Percentiles rank a stretch among this genome's conserved stretches.
Conservation (phyloP, 2,888 invertebrate genomes). For the Biston betularia region DNA sequence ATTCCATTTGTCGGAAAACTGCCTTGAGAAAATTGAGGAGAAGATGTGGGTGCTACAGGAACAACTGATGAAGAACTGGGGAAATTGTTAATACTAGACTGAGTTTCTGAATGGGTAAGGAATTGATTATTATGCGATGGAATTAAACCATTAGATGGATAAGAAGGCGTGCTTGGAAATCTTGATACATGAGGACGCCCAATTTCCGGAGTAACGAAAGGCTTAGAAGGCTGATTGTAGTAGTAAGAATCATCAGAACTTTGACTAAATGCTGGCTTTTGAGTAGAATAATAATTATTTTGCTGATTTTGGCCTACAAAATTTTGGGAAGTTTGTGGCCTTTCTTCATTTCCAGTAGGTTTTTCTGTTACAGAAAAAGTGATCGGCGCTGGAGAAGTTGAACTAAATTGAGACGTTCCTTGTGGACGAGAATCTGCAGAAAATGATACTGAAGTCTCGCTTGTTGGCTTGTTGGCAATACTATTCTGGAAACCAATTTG, state of each 20-base stretch:
- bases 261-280: slow-evolving; percentile 52
- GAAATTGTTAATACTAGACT: slow-evolving; percentile 41
- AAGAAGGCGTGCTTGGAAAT: slow-evolving; percentile 54
- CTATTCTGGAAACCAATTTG: slow-evolving; percentile 30
- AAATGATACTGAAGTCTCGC: slow-evolving; percentile 24
- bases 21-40: slow-evolving; percentile 38
- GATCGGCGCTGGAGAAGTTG: slow-evolving; percentile 12
- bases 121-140: slow-evolving; percentile 32
- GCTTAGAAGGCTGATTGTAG: slow-evolving; percentile 66
- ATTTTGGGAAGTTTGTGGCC: slow-evolving; percentile 27
- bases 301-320: slow-evolving; percentile 26
- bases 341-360: slow-evolving; percentile 4
- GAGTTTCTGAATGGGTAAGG: slow-evolving; percentile 35
- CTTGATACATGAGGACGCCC: slow-evolving; percentile 46
- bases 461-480: slow-evolving; percentile 26
- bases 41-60: slow-evolving; percentile 40
- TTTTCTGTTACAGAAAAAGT: slow-evolving; percentile 13
- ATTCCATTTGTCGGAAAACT: slow-evolving; percentile 51
- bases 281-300: slow-evolving; percentile 37
- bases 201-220: slow-evolving; percentile 54
- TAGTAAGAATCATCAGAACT: slow-evolving; percentile 63
- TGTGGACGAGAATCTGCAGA: slow-evolving; percentile 28
- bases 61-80: slow-evolving; percentile 46
- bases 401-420: slow-evolving; percentile 19
- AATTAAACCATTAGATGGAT: slow-evolving; percentile 55